Percentiles rank a stretch among this genome's conserved stretches.
Evolutionary conservation across 2,888 invertebrate species (phyloP).

Genomic region (Ormyrus thymus): DNA sequence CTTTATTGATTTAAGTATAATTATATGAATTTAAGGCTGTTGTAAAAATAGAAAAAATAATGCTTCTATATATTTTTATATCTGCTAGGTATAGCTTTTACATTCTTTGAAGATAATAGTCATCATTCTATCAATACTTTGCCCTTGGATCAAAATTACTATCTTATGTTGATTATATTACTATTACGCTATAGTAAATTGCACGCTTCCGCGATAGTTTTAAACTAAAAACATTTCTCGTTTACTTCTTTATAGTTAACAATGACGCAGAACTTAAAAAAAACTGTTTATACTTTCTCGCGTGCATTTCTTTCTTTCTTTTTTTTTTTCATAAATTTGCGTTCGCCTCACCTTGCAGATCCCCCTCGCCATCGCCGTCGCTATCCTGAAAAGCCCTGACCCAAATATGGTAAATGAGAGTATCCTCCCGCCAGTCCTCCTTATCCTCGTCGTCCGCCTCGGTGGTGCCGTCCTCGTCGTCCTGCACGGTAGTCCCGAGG

Average conservation of each 20-base stretch:
- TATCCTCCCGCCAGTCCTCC: constrained; percentile 65
- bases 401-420: constrained; percentile 67
- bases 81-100: neutral
- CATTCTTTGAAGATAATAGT: neutral
- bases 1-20: too few species aligned
- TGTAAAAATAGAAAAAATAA: too few species aligned
- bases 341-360: constrained; percentile 62
- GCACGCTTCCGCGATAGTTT: too few species aligned
- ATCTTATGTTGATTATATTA: neutral
- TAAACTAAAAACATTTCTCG: too few species aligned
- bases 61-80: too few species aligned
- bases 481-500: neutral
- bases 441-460: constrained; percentile 6
- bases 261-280: too few species aligned
- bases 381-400: constrained; percentile 67
- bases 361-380: constrained; percentile 66
- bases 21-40: too few species aligned
- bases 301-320: too few species aligned
- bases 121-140: too few species aligned
- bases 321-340: neutral
- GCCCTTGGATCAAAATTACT: neutral
- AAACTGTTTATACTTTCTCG: too few species aligned
- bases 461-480: neutral
- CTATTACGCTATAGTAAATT: neutral
- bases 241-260: too few species aligned